Evolutionary conservation across 2,797 vertebrate genomes (phyloP).

Genomic region (Semotilus atromaculatus): DNA sequence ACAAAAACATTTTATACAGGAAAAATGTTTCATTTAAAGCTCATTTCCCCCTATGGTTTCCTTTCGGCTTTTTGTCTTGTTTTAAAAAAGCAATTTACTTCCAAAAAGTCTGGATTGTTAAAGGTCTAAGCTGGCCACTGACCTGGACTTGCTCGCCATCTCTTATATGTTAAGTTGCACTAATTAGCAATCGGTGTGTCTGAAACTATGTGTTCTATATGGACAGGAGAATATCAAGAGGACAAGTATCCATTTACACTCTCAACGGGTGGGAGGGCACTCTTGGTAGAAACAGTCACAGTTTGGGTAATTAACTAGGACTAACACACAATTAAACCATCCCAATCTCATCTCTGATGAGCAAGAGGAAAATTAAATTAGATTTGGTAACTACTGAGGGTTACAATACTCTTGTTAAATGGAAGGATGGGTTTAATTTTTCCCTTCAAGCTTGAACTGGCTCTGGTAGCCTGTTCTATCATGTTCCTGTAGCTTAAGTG

Average conservation of each 20-base stretch:
- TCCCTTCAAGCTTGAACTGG: slow-evolving; percentile 7
- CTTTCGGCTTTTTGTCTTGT: background rate
- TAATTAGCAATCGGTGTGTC: slow-evolving; percentile 12
- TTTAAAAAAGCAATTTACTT: slow-evolving; percentile 28
- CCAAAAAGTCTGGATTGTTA: background rate
- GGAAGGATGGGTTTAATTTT: slow-evolving; percentile 23
- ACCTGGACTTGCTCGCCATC: background rate
- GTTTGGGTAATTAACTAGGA: slow-evolving; percentile 70
- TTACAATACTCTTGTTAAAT: slow-evolving; percentile 58
- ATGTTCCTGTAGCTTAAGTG: background rate
- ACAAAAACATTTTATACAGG: slow-evolving; percentile 25
- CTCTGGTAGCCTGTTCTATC: background rate
- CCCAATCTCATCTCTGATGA: slow-evolving; percentile 65
- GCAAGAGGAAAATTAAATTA: slow-evolving; percentile 68
- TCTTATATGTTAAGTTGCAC: background rate
- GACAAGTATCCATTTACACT: slow-evolving; percentile 50
- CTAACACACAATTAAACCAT: slow-evolving; percentile 70
- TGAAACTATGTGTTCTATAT: slow-evolving; percentile 1
- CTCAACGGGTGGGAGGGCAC: slow-evolving; percentile 59
- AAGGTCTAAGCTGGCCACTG: slow-evolving; percentile 16
- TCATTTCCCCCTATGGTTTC: slow-evolving; percentile 21
- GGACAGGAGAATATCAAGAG: background rate
- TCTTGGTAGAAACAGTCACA: slow-evolving; percentile 57
- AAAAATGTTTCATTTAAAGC: slow-evolving; percentile 49
- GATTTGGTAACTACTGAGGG: slow-evolving; percentile 68